Conservation (phyloP, 2,888 invertebrate species). For the Melanostoma mellinum region DNA sequence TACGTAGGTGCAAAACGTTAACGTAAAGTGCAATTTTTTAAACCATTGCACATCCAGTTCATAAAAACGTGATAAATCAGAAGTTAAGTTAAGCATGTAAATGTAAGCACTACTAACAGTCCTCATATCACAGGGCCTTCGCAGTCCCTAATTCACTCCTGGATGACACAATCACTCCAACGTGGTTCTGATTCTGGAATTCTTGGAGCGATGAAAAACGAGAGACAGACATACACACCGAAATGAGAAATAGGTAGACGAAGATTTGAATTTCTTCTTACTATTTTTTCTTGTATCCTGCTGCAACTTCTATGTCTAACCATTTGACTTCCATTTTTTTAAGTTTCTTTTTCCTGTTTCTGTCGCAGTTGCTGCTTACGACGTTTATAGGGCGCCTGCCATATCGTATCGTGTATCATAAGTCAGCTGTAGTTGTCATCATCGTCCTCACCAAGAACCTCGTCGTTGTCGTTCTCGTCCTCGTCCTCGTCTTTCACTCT, state of each 20-base stretch:
- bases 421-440: slow-evolving; percentile 59
- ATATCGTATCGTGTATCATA: slow-evolving; percentile 55
- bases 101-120: too few species aligned
- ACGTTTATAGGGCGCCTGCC: slow-evolving; percentile 48
- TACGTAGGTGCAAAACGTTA: too few species aligned
- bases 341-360: slow-evolving; percentile 11
- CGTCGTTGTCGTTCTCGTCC: slow-evolving; percentile 24
- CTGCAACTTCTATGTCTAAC: slow-evolving; percentile 45
- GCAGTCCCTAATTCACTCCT: too few species aligned
- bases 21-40: too few species aligned
- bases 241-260: slow-evolving; percentile 17
- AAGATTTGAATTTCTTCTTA: slow-evolving; percentile 31
- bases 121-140: too few species aligned
- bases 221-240: slow-evolving; percentile 7
- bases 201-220: too few species aligned
- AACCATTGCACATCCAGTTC: too few species aligned
- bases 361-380: slow-evolving; percentile 47
- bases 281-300: slow-evolving; percentile 29
- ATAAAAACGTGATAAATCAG: too few species aligned
- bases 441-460: slow-evolving; percentile 8
- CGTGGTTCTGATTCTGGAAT: too few species aligned
- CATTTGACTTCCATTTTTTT: slow-evolving; percentile 50
- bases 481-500: slow-evolving; percentile 36
- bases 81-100: too few species aligned
- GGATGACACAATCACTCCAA: too few species aligned